These are phyloP conservation scores for Clarias pachynema DNA, from an alignment of 2,797 vertebrate genomes.

Conservation along the genomic window DNA sequence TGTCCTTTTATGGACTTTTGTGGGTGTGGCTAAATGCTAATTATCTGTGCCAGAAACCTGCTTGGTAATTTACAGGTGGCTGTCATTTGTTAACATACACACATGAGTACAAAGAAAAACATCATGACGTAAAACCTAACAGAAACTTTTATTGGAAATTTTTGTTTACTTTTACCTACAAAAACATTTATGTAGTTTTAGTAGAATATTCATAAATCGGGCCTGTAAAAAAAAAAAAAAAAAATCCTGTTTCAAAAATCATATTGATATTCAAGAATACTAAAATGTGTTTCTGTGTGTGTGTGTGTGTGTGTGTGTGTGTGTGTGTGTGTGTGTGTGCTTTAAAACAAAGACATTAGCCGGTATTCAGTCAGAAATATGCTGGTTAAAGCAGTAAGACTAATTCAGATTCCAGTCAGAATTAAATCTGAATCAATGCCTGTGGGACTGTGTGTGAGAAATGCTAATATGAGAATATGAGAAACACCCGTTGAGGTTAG, in stretches of 20 bases:
- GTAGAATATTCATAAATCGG: too few relatives aligned
- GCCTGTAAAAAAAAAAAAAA: too few relatives aligned
- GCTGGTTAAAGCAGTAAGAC: not conserved
- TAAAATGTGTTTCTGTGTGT: not conserved
- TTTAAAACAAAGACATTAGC: not conserved
- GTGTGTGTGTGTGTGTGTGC: not conserved
- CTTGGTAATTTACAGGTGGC: not conserved
- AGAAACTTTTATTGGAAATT: not conserved
- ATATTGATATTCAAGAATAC: not conserved
- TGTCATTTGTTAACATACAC: not conserved
- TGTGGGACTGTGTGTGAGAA: slow-evolving; percentile 3
- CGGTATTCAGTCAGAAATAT: not conserved
- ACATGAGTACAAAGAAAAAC: not conserved
- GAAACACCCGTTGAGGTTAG: not conserved
- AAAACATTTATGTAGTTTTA: not conserved
- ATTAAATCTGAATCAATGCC: slow-evolving; percentile 6
- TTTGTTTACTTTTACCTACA: not conserved
- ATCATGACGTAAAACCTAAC: not conserved
- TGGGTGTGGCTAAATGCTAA: not conserved
- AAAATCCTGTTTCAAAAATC: not conserved
- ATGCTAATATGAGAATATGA: slow-evolving; percentile 6
- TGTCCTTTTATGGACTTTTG: not conserved
- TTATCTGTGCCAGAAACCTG: not conserved
- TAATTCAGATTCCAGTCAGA: slow-evolving; percentile 5
- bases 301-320: too few relatives aligned